These are phyloP conservation scores for Ailurus styani DNA, from an alignment of 2,113 vertebrate species.

Conservation along the genomic window DNA sequence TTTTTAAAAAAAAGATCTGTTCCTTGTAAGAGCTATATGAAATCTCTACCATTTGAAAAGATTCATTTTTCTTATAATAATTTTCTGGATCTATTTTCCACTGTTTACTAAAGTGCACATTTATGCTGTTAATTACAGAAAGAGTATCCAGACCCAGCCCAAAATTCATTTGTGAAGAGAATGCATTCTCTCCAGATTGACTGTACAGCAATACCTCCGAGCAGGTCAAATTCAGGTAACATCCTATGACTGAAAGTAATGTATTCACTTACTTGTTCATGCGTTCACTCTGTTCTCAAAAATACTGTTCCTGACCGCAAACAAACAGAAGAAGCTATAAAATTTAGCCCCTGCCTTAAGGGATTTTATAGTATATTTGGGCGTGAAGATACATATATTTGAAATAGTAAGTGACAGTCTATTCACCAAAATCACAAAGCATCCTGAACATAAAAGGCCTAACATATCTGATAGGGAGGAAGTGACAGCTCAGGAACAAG, in stretches of 20 bases:
- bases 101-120: neutral
- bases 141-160: conserved; percentile 78
- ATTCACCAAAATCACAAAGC: neutral
- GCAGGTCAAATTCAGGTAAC: conserved; percentile 78
- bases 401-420: neutral
- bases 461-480: neutral
- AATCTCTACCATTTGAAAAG: conserved; percentile 5
- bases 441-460: neutral
- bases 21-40: neutral
- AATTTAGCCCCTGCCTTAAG: neutral
- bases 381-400: neutral
- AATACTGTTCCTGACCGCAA: neutral
- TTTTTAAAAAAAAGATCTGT: neutral
- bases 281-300: neutral
- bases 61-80: neutral
- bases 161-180: conserved; percentile 83
- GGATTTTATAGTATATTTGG: neutral
- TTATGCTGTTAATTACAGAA: conserved; percentile 76
- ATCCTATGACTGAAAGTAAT: neutral
- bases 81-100: conserved; percentile 4
- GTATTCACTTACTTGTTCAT: neutral
- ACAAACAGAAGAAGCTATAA: neutral
- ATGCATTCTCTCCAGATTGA: conserved; percentile 87
- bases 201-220: conserved; percentile 70
- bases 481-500: neutral